Evolutionary conservation across 2,113 vertebrate species (phyloP).

Genomic region (Saguinus imperator): DNA sequence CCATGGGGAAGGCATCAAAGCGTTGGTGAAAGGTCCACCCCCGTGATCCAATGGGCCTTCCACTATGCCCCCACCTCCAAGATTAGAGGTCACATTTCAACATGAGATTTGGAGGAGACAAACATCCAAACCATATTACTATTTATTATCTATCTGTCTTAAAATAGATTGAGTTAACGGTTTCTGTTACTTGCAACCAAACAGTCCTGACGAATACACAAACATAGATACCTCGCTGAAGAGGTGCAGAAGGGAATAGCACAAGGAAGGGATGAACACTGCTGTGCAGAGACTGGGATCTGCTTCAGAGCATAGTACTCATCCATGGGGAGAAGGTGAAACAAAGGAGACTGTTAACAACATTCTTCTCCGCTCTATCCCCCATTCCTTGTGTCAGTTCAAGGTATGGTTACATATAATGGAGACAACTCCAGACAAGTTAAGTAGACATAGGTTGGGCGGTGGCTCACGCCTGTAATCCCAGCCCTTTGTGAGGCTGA

Average conservation of each 20-base stretch:
- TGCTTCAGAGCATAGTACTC: not conserved
- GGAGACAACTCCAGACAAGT: not conserved
- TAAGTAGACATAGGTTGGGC: not conserved
- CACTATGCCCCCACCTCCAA: no score
- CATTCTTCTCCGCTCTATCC: not conserved
- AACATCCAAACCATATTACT: no score
- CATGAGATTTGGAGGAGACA: no score
- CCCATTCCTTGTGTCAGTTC: not conserved
- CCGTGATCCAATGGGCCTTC: no score
- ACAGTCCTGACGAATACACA: not conserved
- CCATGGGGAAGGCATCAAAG: no score
- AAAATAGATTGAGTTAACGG: not conserved
- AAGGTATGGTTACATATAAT: not conserved
- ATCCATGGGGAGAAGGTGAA: not conserved
- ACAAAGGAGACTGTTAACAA: not conserved
- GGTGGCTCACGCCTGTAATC: no score
- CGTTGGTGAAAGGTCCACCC: no score
- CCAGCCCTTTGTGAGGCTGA: no score
- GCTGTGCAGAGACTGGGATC: not conserved
- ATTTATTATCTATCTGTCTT: not conserved
- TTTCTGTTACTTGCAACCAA: not conserved
- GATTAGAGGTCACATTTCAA: no score
- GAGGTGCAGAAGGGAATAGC: not conserved
- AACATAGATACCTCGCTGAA: not conserved
- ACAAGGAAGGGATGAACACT: not conserved